phyloP scores from a whole-genome alignment of 1,140 invertebrate species.

The Anastrepha ludens region DNA sequence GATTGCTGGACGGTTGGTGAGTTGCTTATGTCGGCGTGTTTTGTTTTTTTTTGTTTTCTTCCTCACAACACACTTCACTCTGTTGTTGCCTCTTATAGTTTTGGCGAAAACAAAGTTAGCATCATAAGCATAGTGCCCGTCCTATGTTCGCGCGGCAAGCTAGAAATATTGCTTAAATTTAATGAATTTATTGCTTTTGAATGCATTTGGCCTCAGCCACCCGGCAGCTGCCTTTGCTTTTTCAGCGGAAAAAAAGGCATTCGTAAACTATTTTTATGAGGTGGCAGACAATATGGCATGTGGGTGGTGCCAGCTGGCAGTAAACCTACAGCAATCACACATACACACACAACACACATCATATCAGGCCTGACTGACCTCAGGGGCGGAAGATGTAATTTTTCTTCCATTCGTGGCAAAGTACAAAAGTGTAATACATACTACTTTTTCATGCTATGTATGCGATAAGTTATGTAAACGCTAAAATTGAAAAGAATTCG shows the following conservation, averaged over 20 bases:
- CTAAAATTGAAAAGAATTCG: too few relatives aligned
- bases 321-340: neutral
- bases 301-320: conserved; percentile 34
- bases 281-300: conserved; percentile 33
- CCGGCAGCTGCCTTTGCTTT: neutral
- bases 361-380: neutral
- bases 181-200: conserved; percentile 36
- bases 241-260: neutral
- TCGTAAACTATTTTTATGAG: neutral
- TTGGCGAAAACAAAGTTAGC: too few relatives aligned
- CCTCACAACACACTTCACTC: too few relatives aligned
- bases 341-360: neutral
- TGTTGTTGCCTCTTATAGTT: too few relatives aligned
- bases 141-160: neutral
- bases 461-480: too few relatives aligned
- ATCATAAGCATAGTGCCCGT: neutral
- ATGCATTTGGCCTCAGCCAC: neutral
- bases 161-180: neutral
- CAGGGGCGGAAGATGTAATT: conserved; percentile 33
- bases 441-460: too few relatives aligned
- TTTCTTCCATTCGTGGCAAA: neutral
- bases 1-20: neutral
- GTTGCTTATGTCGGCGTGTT: neutral
- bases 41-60: too few relatives aligned
- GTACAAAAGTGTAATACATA: neutral